Base-by-base conservation (phyloP, 2,888 invertebrate species). In the Epirrhoe tristata region DNA sequence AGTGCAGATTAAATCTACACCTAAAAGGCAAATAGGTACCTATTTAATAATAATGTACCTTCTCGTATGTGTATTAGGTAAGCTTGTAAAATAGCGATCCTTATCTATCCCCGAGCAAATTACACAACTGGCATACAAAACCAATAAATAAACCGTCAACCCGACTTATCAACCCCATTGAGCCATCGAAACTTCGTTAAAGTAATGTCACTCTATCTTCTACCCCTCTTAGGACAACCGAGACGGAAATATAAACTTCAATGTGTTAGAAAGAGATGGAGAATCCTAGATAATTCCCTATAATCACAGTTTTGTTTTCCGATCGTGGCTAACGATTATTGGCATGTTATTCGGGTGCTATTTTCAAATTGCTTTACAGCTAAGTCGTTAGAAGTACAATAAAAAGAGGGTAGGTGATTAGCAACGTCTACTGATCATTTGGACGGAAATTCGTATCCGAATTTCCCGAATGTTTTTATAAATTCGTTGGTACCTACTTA, bases 271-370 rank as follows among this genome's bases (percentile, higher is more conserved):
- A 78, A 79, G 83, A 74, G 89, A 90, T 66, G 68, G 77, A 69
- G 74, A 71, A 79, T 75, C 72, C 74, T 76, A 87, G 88, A 90
- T 93, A 91, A 91, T 91, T 83, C 90, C 91, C 82, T 88, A 94
- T 95, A 95, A 95, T 95, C 94, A 94, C 95, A 94, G 94, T 94
- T 94, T 95, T 95, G 95, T 95, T 95, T 95, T 94, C 95, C 94
- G 94, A 94, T 94, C 94, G 94, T 90, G 93, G 89, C 90, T 94
- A 94, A 94, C 94, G 94, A 94, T 95, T 95, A 95, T 95, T 94
- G 94, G 94, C 94, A 91, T 94, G 94, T 94, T 94, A 94, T 95
- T 94, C 91, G 87, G 87, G 84, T 81, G 88, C 89, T 85, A 89
- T 91, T 93, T 90, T 91, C 86, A 88, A 93, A 93, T 93, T 89